Evolutionary conservation across 2,888 invertebrate species (phyloP), one percentile per base, ranked within the genome.

Genomic region (Drosophila subsilvestris): DNA sequence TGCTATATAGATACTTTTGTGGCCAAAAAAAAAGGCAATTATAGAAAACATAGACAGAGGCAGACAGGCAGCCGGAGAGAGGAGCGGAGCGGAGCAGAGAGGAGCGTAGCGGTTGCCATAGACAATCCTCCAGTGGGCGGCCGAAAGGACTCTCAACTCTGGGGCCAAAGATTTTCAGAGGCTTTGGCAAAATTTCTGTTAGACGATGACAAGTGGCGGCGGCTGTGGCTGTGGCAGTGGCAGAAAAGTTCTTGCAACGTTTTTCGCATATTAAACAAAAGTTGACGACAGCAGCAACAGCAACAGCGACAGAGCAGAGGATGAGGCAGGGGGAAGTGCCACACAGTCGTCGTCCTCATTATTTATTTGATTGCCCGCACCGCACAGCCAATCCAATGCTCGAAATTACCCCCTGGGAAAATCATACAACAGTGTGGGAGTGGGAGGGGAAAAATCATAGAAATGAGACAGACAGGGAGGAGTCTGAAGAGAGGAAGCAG

Each of bases 211-310:
- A 81, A 85, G 80, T 82, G 78, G 73, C 66, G 55, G 74, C 58
- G 44, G 43, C 53, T 17, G 53, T 45, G 47, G 48, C 58, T 18
- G 48, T 49, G 57, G 67, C 62, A 55, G 25, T 48, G 63, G 55
- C 65, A 59, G 63, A 86, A 84, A 84, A 84, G 79, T 86, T 88
- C 79, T 75, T n/a, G 79, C 80, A 78, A 88, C 80, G 86, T 79
- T 88, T 88, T 88, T 74, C 80, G 88, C 86, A 86, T 88, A 86
- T 86, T 86, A 88, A 86, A 86, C 86, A 88, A 79, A 37, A 79
- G 85, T 76, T 74, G 66, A 51, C 68, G 72, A 70, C 68, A 71
- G 48, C 74, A 60, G 50, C 65, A 59, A 22, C 22, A 22, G 22
- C 22, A 4, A 22, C 3, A 22, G 20, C 20, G 20, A 20, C 22